Evolutionary conservation across 2,797 vertebrate species (phyloP).

Genomic region (Sarcoramphus papa): DNA sequence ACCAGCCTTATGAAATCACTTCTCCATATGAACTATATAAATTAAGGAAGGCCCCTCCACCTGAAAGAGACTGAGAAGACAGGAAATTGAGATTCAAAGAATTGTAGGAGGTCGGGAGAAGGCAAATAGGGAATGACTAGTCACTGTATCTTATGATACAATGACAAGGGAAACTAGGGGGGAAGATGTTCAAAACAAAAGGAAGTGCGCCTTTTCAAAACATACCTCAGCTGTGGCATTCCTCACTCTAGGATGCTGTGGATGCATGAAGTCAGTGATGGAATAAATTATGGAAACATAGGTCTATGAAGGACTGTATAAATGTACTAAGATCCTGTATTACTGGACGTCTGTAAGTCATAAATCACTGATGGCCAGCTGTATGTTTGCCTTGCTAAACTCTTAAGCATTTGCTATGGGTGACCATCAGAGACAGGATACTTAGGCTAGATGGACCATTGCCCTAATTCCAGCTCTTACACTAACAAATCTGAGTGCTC

Average conservation of each 20-base stretch:
- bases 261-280: neutral
- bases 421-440: neutral
- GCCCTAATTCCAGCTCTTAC: neutral
- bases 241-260: neutral
- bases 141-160: neutral
- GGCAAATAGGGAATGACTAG: neutral
- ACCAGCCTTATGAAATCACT: neutral
- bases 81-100: neutral
- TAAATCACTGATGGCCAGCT: neutral
- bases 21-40: neutral
- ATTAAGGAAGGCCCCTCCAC: neutral
- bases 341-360: neutral
- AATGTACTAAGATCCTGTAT: neutral
- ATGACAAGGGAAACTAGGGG: neutral
- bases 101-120: neutral
- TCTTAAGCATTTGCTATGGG: neutral
- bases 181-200: neutral
- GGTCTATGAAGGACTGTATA: neutral
- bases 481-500: neutral
- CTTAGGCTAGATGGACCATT: neutral
- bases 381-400: neutral
- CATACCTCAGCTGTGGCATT: neutral
- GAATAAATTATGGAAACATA: neutral
- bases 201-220: neutral
- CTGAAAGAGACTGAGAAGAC: neutral